Percentiles rank a stretch among this genome's conserved stretches.
These are phyloP conservation scores for Galleria mellonella DNA, from an alignment of 1,140 invertebrate genomes.

Conservation along the genomic window DNA sequence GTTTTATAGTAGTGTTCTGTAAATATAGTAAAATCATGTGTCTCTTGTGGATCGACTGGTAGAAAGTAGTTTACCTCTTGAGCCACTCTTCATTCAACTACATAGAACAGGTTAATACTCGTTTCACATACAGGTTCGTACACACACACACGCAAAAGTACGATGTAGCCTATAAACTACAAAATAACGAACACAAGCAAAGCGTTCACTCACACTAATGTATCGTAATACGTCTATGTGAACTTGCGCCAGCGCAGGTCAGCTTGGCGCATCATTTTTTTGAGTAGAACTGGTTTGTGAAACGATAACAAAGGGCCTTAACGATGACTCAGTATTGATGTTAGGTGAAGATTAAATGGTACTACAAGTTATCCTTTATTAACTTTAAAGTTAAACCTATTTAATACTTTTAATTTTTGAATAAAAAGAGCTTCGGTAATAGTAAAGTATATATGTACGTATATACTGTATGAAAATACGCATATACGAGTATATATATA, in stretches of 20 bases:
- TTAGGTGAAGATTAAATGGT: slow-evolving; percentile 9
- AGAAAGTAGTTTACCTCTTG: slow-evolving; percentile 67
- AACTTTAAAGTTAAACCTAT: not conserved
- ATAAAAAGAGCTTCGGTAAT: too few species aligned
- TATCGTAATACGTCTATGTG: slow-evolving; percentile 2
- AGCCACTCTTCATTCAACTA: slow-evolving; percentile 62
- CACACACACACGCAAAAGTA: slow-evolving; percentile 19
- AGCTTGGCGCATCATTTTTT: slow-evolving; percentile 53
- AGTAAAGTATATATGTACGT: too few species aligned
- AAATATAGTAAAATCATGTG: slow-evolving; percentile 31
- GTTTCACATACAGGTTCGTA: slow-evolving; percentile 12
- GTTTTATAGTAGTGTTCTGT: slow-evolving; percentile 6
- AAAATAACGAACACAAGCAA: not conserved
- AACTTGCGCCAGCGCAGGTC: slow-evolving; percentile 47
- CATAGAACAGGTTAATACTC: slow-evolving; percentile 57
- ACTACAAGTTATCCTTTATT: not conserved
- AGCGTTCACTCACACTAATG: slow-evolving; percentile 10
- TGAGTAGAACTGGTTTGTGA: slow-evolving; percentile 51
- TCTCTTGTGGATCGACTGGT: slow-evolving; percentile 28
- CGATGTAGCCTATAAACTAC: slow-evolving; percentile 1
- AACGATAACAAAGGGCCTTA: slow-evolving; percentile 40
- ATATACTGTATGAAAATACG: too few species aligned
- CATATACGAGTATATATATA: too few species aligned
- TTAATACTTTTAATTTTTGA: too few species aligned
- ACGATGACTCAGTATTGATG: slow-evolving; percentile 43